Evolutionary conservation across 2,888 invertebrate genomes (phyloP).

Genomic region (Spisula solida): DNA sequence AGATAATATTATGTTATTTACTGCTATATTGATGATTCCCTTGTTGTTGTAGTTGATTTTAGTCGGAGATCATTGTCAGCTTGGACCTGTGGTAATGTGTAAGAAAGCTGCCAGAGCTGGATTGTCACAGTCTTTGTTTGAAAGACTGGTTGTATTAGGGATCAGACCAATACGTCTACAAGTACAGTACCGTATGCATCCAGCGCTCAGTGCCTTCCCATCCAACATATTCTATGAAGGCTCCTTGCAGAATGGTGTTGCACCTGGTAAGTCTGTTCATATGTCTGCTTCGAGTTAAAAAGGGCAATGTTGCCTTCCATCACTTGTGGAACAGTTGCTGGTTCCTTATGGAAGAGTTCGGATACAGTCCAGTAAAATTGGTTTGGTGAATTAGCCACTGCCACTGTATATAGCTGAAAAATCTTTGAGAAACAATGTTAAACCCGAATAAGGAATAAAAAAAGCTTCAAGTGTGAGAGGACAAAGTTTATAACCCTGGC

Average conservation of each 20-base stretch:
- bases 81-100: constrained; percentile 99
- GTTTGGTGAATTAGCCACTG: no score
- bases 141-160: constrained; percentile 98
- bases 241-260: constrained; percentile 99
- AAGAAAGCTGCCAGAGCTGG: constrained; percentile 99
- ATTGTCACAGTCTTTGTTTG: constrained; percentile 98
- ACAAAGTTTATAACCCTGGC: no score
- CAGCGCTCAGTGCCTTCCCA: constrained; percentile 98
- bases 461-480: no score
- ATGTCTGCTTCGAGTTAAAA: no score
- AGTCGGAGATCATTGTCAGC: constrained; percentile 99
- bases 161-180: constrained; percentile 98
- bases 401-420: no score
- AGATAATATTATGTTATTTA: no score
- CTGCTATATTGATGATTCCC: not conserved
- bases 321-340: no score
- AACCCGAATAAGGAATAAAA: no score
- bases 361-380: no score
- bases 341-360: no score
- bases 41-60: constrained; percentile 91
- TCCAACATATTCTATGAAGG: constrained; percentile 99
- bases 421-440: no score
- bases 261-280: constrained; percentile 90
- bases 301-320: no score
- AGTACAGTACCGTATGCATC: constrained; percentile 99